Evolutionary conservation across 1,140 invertebrate genomes (phyloP), one percentile per base, ranked within the genome.

Genomic region (Lasaia peninsularis): DNA sequence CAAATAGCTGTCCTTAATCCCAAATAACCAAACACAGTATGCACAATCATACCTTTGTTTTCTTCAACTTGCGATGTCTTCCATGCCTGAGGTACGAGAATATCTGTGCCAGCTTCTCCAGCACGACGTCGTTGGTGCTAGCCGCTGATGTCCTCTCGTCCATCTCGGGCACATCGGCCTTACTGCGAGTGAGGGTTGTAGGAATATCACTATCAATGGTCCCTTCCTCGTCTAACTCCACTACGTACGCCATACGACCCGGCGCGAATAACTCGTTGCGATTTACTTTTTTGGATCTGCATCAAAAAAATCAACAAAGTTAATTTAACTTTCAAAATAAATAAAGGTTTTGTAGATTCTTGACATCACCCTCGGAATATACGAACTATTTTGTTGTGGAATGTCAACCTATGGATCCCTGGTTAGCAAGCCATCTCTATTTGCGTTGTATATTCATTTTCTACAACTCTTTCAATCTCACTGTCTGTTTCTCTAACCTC

Each of bases 81-180:
- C 95, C 95, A 67, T 96, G 94, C 2, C 98, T 90, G 9, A 99
- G 86, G 71, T 99, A 99, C 0, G 97, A 97, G 28, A 99, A 90
- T 78, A 99, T 99, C 87, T 99, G 98, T 0, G 97, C 97, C 6
- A 99, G 81, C 86, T 99, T 99, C 78, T 99, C 98, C 52, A 99
- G 97, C 0, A 99, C 97, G 21, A 95, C 98, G 69, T 99, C 97
- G 80, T 99, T 98, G 11, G 97, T 98, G 4, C 96, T 97, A 0
- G 96, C 96, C 0, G 96, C 94, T 91, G 69, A 94, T 84, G 91
- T 97, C 14, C 89, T 65, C 33, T 89, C 81, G 1, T 81, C 81
- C 4, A 73, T 89, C 52, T 93, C 94, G 0, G 97, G 96, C 48
- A 98, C 96, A 78, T 99, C 98, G 4, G 96, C 95, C 82, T 98